Evolutionary conservation across 2,888 invertebrate species (phyloP), one percentile per base, ranked within the genome.

Genomic region (Liopterus haemorrhoidalis): DNA sequence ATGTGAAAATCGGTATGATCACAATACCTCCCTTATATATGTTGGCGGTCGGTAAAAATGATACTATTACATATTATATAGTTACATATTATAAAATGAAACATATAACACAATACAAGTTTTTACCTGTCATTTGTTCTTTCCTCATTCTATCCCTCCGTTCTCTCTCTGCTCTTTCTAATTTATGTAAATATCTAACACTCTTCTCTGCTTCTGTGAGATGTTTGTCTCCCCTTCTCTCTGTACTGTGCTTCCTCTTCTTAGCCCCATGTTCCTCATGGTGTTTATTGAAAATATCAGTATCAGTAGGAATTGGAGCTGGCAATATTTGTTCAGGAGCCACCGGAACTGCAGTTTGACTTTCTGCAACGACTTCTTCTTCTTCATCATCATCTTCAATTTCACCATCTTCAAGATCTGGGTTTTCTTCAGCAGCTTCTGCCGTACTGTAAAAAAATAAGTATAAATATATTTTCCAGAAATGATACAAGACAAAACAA

Each of bases 391-490:
- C 78, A 33, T 78, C 78, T 52, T 87, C 87, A 55, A 90, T 88
- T 68, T 90, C 90, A 35, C 90, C 90, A 63, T 90, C 90, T 69
- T 91, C 90, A 53, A 89, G 73, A 64, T 89, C 88, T 60, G 53
- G 41, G 22, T 49, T 45, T 30, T 56, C 54, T 21, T 44, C 53
- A 28, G 48, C 31, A 3, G 50, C 21, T 6, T 16, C 19, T 27
- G 12, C 31, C 4, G 16, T 27, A 8, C 6, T 33, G 19, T n/a
- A n/a, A n/a, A n/a, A n/a, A n/a, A n/a, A n/a, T n/a, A n/a, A n/a
- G n/a, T n/a, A n/a, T n/a, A n/a, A n/a, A n/a, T n/a, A n/a, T n/a
- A n/a, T n/a, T n/a, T n/a, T n/a, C n/a, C n/a, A n/a, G n/a, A n/a
- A n/a, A n/a, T n/a, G n/a, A n/a, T n/a, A n/a, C n/a, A n/a, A n/a